A percentile compares a stretch with the other conserved stretches of the same genome.
Conservation (phyloP, 2,797 vertebrate species). For the Sebastes trivittatus region DNA sequence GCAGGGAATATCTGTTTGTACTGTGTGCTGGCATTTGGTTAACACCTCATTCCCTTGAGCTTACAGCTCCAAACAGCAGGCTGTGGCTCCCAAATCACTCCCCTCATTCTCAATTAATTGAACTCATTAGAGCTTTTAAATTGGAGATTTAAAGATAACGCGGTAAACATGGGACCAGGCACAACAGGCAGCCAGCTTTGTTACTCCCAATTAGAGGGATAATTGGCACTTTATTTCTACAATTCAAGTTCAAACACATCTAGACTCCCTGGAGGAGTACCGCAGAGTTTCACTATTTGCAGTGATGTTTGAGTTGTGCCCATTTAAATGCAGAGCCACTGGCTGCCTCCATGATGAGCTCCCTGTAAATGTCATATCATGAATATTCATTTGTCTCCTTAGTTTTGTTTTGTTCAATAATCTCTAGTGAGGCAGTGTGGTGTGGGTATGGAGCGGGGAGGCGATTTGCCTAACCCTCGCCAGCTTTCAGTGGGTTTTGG, state of each 20-base stretch:
- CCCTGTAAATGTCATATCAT: slow-evolving; percentile 70
- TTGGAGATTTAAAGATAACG: slow-evolving; percentile 73
- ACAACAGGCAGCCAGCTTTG: slow-evolving; percentile 72
- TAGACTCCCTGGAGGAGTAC: slow-evolving; percentile 53
- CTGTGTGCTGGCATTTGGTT: slow-evolving; percentile 26
- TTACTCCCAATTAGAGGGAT: slow-evolving; percentile 78
- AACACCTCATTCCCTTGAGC: slow-evolving; percentile 42
- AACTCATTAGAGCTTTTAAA: slow-evolving; percentile 76
- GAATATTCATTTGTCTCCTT: slow-evolving; percentile 76
- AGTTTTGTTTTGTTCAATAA: slow-evolving; percentile 68
- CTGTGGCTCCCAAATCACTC: slow-evolving; percentile 58
- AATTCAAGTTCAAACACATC: slow-evolving; percentile 73
- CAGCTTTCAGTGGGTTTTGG: slow-evolving; percentile 33
- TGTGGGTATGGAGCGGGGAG: slow-evolving; percentile 5
- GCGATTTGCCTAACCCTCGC: slow-evolving; percentile 37
- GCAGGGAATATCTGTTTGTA: slow-evolving; percentile 1
- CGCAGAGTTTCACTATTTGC: slow-evolving; percentile 67
- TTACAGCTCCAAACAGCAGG: slow-evolving; percentile 42
- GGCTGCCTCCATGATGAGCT: slow-evolving; percentile 61
- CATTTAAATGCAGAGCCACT: slow-evolving; percentile 72
- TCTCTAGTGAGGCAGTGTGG: slow-evolving; percentile 48
- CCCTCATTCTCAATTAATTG: slow-evolving; percentile 74
- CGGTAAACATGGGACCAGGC: slow-evolving; percentile 61
- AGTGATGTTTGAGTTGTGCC: slow-evolving; percentile 65
- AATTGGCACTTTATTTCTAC: slow-evolving; percentile 80